Conservation (phyloP, 1,140 invertebrate genomes). For the Acromyrmex heyeri region DNA sequence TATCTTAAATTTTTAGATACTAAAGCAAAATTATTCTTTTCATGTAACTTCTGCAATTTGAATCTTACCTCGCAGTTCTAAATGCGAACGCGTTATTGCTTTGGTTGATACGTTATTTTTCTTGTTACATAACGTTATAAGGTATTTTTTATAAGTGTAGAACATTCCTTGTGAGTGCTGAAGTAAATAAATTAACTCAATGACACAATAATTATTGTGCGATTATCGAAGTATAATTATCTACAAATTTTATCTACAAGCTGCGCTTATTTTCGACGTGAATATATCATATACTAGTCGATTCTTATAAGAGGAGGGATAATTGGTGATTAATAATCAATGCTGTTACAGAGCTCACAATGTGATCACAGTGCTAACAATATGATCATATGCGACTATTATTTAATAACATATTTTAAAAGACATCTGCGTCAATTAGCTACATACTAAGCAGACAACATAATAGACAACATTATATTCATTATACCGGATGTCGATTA, state of each 20-base stretch:
- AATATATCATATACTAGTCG: neutral
- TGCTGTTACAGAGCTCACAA: neutral
- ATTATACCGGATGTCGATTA: constrained; percentile 21
- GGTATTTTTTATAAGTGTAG: neutral
- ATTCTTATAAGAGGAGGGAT: neutral
- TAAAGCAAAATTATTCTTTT: no score
- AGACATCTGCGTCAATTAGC: neutral
- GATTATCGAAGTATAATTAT: neutral
- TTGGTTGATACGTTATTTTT: neutral
- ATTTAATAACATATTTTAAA: constrained; percentile 15
- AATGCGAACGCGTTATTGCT: neutral
- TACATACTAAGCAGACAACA: neutral
- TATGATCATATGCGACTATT: neutral
- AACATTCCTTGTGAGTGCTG: neutral
- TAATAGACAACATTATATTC: neutral
- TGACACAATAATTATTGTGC: neutral
- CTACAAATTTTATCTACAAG: neutral
- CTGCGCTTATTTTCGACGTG: neutral
- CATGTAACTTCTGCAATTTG: no score
- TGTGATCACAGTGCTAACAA: neutral
- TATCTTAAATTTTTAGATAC: no score
- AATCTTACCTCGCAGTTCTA: neutral
- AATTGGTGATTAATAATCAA: neutral
- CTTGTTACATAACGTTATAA: neutral
- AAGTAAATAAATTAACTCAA: neutral